A percentile compares a stretch with the other conserved stretches of the same genome.
phyloP scores from a whole-genome alignment of 2,113 vertebrate genomes.

The Smithornis capensis region DNA sequence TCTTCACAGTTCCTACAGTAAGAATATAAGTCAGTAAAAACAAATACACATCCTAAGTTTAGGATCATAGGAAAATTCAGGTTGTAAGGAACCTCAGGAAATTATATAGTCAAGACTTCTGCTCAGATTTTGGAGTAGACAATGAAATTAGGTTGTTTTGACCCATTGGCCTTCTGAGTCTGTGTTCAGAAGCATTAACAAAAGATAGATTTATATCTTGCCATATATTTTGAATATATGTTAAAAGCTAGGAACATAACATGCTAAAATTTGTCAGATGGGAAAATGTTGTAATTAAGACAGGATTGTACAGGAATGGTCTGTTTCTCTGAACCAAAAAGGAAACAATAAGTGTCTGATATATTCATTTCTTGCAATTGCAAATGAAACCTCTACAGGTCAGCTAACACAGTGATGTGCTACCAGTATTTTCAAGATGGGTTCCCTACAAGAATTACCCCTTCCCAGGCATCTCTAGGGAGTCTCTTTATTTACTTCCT shows the following conservation, averaged over 20 bases:
- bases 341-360: not conserved
- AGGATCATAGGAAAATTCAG: not conserved
- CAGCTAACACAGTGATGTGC: not conserved
- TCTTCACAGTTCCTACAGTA: not conserved
- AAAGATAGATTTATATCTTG: not conserved
- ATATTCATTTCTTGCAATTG: not conserved
- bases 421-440: not conserved
- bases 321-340: not conserved
- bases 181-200: not conserved
- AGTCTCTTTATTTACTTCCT: slow-evolving; percentile 32
- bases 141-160: not conserved
- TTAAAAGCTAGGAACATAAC: not conserved
- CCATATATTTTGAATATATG: not conserved
- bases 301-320: not conserved
- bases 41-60: not conserved
- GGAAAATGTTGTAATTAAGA: not conserved
- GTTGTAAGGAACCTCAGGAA: not conserved
- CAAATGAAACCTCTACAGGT: not conserved
- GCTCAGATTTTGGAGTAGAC: not conserved
- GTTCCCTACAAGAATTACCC: not conserved
- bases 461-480: slow-evolving; percentile 10
- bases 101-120: not conserved
- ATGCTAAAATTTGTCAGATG: not conserved
- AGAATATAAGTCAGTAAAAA: not conserved
- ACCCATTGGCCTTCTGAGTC: not conserved